Conservation (phyloP, 1,140 invertebrate species). For the Asobara japonica region DNA sequence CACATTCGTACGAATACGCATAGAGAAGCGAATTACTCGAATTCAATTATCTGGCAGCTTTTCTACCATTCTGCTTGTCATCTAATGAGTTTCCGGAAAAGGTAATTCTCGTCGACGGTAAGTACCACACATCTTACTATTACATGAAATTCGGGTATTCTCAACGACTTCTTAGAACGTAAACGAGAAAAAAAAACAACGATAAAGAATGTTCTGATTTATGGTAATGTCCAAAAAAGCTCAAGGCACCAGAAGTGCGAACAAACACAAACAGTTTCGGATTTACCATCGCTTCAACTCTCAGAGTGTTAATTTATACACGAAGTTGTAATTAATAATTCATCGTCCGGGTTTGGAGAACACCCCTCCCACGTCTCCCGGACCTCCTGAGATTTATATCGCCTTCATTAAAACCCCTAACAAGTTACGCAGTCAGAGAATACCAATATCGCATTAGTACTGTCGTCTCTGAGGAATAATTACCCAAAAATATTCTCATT, state of each 20-base stretch:
- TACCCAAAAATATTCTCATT: constrained; percentile 10
- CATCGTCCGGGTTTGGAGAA: constrained; percentile 46
- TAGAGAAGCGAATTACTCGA: too few relatives aligned
- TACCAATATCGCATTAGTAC: constrained; percentile 54
- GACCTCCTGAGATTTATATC: constrained; percentile 61
- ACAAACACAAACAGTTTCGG: constrained; percentile 45
- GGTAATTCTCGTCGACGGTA: too few relatives aligned
- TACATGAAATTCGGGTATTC: too few relatives aligned
- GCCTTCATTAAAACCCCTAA: constrained; percentile 66
- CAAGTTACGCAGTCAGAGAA: constrained; percentile 63
- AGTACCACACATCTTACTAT: too few relatives aligned
- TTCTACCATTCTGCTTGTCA: too few relatives aligned
- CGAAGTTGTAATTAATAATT: constrained; percentile 66
- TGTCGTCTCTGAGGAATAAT: constrained; percentile 26
- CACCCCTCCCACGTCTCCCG: constrained; percentile 17
- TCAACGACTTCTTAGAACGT: too few relatives aligned
- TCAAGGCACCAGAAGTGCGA: not conserved
- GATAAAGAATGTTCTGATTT: not conserved
- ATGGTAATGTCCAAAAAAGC: constrained; percentile 16
- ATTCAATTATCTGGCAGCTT: too few relatives aligned
- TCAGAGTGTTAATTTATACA: constrained; percentile 63
- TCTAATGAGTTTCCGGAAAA: too few relatives aligned
- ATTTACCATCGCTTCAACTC: constrained; percentile 45
- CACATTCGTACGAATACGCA: too few relatives aligned
- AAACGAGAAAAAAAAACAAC: not conserved